A percentile compares a stretch with the other conserved stretches of the same genome.
These are phyloP conservation scores for Drosophila sproati DNA, from an alignment of 1,140 invertebrate species.

Conservation along the genomic window DNA sequence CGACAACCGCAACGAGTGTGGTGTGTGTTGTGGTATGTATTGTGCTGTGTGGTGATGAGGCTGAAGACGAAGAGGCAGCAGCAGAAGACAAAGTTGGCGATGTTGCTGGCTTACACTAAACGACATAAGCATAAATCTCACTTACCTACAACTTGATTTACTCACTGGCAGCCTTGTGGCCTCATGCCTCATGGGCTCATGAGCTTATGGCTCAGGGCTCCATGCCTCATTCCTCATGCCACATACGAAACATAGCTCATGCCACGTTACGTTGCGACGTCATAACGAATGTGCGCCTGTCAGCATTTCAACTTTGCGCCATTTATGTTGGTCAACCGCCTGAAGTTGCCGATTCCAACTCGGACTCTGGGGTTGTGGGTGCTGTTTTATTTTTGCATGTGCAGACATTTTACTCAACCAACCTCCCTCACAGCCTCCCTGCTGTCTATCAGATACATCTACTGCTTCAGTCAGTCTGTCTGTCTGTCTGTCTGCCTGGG, in stretches of 20 bases:
- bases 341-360: constrained; percentile 36
- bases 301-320: constrained; percentile 83
- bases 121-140: constrained; percentile 81
- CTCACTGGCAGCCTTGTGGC: constrained; percentile 45
- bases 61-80: constrained; percentile 1
- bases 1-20: constrained; percentile 22
- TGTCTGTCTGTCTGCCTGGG: constrained; percentile 26
- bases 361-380: constrained; percentile 48
- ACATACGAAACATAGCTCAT: constrained; percentile 30
- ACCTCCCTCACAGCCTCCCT: not conserved
- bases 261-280: constrained; percentile 52
- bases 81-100: constrained; percentile 38
- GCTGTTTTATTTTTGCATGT: constrained; percentile 71
- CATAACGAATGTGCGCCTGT: constrained; percentile 81
- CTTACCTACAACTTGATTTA: constrained; percentile 82
- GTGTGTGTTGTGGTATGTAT: constrained; percentile 2
- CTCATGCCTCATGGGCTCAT: constrained; percentile 28
- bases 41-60: constrained; percentile 10
- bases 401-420: constrained; percentile 46
- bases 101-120: constrained; percentile 78
- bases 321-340: constrained; percentile 81
- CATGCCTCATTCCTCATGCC: constrained; percentile 25
- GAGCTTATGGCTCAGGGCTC: not conserved
- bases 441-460: constrained; percentile 20
- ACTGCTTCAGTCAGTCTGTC: constrained; percentile 10